These are phyloP conservation scores for Penelope pileata DNA, from an alignment of 2,113 vertebrate genomes.

Conservation along the genomic window DNA sequence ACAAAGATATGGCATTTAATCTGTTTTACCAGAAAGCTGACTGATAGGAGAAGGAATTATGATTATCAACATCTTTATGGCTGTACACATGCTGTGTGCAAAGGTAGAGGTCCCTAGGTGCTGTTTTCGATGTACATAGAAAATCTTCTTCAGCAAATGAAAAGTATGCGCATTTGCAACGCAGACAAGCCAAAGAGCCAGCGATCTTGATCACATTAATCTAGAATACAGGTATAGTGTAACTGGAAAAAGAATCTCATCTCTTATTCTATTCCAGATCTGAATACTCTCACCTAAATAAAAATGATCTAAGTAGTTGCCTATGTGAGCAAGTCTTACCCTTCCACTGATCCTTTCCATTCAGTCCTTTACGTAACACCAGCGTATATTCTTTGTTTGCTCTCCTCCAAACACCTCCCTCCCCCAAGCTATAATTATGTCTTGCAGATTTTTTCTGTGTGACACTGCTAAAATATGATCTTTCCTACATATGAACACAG, in stretches of 20 bases:
- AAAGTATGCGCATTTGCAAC: not conserved
- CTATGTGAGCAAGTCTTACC: not conserved
- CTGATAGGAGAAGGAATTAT: not conserved
- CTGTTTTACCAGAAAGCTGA: not conserved
- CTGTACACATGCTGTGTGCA: not conserved
- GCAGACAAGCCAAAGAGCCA: not conserved
- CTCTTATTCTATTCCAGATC: not conserved
- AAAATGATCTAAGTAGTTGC: not conserved
- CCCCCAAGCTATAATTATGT: not conserved
- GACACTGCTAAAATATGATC: not conserved
- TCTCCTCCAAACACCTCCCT: not conserved
- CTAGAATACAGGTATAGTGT: not conserved
- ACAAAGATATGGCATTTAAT: not conserved
- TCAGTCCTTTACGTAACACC: not conserved
- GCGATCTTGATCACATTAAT: not conserved
- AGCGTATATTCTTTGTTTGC: not conserved
- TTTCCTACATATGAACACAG: not conserved
- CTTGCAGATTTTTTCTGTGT: not conserved
- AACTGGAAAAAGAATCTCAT: not conserved
- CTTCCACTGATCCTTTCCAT: not conserved
- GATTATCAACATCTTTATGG: not conserved
- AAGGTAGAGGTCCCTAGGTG: not conserved
- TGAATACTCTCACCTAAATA: not conserved
- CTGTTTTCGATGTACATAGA: not conserved
- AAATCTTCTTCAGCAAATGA: not conserved